Evolutionary conservation across 1,140 invertebrate species (phyloP), one percentile per base, ranked within the genome.

Genomic region (Bilobella aurantiaca): DNA sequence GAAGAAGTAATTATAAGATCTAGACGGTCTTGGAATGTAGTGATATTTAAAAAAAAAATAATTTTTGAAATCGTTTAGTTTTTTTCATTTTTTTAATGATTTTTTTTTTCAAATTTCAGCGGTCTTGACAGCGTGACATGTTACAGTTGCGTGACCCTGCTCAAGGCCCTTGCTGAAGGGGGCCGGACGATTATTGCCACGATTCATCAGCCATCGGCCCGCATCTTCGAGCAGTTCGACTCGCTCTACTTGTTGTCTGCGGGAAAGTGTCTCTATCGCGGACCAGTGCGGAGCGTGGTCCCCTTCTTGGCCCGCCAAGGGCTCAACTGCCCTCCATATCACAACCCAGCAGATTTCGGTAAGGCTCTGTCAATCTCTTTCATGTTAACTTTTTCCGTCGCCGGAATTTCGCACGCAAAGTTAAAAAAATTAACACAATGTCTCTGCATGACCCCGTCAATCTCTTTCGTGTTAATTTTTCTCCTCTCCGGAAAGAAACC

Each of bases 311-410:
- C 86, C 1, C 85, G 85, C 0, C 85, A 92, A 81, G 86, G 87
- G 2, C 81, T 95, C 3, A 82, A 88, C 25, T 96, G 93, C 79
- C 93, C 94, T 0, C 85, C 88, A 70, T 96, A 96, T 76, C 92
- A 96, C 79, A 98, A 96, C 78, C 93, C 93, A 49, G 92, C 93
- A 63, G 93, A 96, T 83, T 96, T 93, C 77, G 95, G 93, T 77
- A 96, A 93, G 14, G 96, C 8, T n/a, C n/a, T n/a, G n/a, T n/a
- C n/a, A n/a, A n/a, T n/a, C n/a, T n/a, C n/a, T n/a, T n/a, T n/a
- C n/a, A n/a, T n/a, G n/a, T n/a, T n/a, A 42, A 42, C 8, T 12
- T 18, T 42, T 42, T 42, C n/a, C n/a, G n/a, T n/a, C n/a, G n/a
- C n/a, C 34, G 8, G 8, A 18, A 12, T 42, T 42, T 8, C 34